These are phyloP conservation scores for Stegastes partitus DNA, from an alignment of 2,113 vertebrate genomes.

Conservation along the genomic window DNA sequence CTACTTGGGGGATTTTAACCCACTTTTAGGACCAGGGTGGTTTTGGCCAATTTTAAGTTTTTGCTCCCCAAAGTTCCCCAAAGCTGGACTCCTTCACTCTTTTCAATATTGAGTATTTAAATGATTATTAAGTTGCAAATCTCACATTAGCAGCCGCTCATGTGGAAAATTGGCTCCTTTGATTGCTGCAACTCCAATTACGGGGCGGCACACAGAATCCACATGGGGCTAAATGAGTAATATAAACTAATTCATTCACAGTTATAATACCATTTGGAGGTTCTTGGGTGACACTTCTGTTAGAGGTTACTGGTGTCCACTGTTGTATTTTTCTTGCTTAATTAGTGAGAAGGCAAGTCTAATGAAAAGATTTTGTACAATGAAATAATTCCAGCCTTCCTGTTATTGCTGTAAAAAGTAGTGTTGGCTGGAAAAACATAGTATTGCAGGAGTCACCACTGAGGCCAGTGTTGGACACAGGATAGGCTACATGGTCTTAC, in stretches of 20 bases:
- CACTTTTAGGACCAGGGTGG: background rate
- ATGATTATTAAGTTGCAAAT: conserved; percentile 55
- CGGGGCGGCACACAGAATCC: conserved; percentile 6
- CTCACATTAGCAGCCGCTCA: conserved; percentile 59
- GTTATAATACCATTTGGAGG: background rate
- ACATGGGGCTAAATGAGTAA: background rate
- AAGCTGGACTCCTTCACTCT: conserved; percentile 5
- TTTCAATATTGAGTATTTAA: conserved; percentile 42
- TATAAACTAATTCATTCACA: conserved; percentile 46
- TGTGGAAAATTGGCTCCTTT: conserved; percentile 74
- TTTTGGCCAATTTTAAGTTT: conserved; percentile 4
- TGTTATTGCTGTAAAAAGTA: too few relatives aligned
- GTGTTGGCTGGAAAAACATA: too few relatives aligned
- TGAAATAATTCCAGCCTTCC: too few relatives aligned
- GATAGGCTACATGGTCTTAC: too few relatives aligned
- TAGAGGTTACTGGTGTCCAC: background rate
- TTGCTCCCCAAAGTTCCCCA: conserved; percentile 11
- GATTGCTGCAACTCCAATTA: conserved; percentile 64
- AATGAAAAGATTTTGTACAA: background rate
- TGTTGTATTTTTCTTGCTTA: background rate
- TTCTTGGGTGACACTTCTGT: background rate
- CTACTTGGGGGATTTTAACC: background rate
- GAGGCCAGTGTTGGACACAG: too few relatives aligned
- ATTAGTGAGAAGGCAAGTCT: background rate
- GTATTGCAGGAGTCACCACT: too few relatives aligned